A percentile compares a stretch with the other conserved stretches of the same genome.
Evolutionary conservation across 2,888 invertebrate genomes (phyloP).

Genomic region (Drosophila atripex): DNA sequence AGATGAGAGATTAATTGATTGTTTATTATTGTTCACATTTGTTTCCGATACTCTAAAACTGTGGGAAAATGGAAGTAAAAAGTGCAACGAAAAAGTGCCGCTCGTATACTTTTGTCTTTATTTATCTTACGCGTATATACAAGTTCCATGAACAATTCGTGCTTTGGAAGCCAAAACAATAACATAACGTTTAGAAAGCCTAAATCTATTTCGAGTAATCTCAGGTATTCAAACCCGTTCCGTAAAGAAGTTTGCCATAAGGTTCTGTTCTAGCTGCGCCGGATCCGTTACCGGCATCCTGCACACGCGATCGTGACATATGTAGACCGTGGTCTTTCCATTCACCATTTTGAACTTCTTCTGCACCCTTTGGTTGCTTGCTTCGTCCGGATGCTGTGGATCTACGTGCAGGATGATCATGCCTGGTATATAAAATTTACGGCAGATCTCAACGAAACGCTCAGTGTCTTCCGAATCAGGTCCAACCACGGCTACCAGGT

Average conservation of each 20-base stretch:
- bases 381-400: constrained; percentile 71
- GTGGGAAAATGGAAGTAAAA: neutral
- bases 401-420: constrained; percentile 82
- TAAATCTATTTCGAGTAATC: constrained; percentile 36
- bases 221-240: constrained; percentile 51
- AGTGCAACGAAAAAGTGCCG: neutral
- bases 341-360: constrained; percentile 83
- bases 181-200: constrained; percentile 28
- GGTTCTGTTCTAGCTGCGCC: constrained; percentile 77
- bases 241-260: constrained; percentile 79
- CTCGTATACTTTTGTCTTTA: constrained; percentile 9
- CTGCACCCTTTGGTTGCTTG: constrained; percentile 78
- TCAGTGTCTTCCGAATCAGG: constrained; percentile 79
- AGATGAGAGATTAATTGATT: constrained; percentile 55
- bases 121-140: constrained; percentile 15
- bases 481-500: constrained; percentile 83
- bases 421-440: constrained; percentile 83
- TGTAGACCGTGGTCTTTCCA: constrained; percentile 82
- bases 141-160: constrained; percentile 63
- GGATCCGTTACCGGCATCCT: constrained; percentile 83
- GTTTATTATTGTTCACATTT: neutral
- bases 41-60: neutral
- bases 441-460: constrained; percentile 80
- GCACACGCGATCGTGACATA: constrained; percentile 83
- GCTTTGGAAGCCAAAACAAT: constrained; percentile 64